Evolutionary conservation across 2,113 vertebrate species (phyloP), one percentile per base, ranked within the genome.

Genomic region (Nothocercus julius): DNA sequence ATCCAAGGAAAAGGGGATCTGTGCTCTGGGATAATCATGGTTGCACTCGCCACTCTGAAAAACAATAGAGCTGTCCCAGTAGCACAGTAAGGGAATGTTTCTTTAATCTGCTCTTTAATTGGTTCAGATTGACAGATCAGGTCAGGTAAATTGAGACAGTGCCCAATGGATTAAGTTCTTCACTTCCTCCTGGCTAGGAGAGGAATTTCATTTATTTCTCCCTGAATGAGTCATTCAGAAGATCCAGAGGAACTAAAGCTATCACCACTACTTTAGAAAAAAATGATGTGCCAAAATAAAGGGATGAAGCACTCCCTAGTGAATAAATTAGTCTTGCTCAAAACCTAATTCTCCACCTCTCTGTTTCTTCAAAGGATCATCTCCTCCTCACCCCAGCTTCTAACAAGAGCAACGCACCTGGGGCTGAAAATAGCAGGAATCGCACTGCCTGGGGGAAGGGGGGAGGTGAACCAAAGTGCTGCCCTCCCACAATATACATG

Each of bases 171-270:
- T 93, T 66, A 76, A 94, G 53, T 74, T 70, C 82, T 44, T 80
- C 67, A 69, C 85, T 63, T 36, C 19, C 20, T 63, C 34, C 34
- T 82, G 91, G 47, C 75, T 53, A 85, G 75, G 64, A 82, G 87
- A 85, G 25, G 78, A 85, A 93, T 66, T n/a, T 49, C 67, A 87
- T 84, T 82, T 87, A 28, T 79, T 94, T 77, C 54, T 70, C 49
- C 40, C 45, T 80, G 73, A 73, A 80, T 94, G 85, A 87, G 38
- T 85, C 76, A 64, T 1, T 4, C 82, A 5, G 61, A 59, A 56
- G 49, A 40, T 75, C 20, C 42, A 63, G 36, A 90, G 72, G 49
- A 89, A 34, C 22, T 45, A 45, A 78, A 70, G 88, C 30, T 69
- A 91, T 42, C 0, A 0, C 34, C 67, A 63, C 28, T 44, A 47